Conservation (phyloP, 1,140 invertebrate genomes). For the fruit fly (Drosophila melanogaster) region Release_6_plus_ISO1_MT NC_004354.4:11640501-11641000, state of each 20-base stretch:
- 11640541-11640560: slow-evolving; percentile 53
- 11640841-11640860: background rate
- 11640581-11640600: slow-evolving; percentile 43
- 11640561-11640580: slow-evolving; percentile 65
- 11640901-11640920: background rate
- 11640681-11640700: slow-evolving; percentile 52
- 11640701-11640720: slow-evolving; percentile 30
- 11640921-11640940: background rate
- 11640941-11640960: background rate
- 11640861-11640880: background rate
- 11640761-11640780: slow-evolving; percentile 7
- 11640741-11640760: slow-evolving; percentile 12
- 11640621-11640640: background rate
- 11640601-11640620: slow-evolving; percentile 29
- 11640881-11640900: background rate
- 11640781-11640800: slow-evolving; percentile 21
- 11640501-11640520: slow-evolving; percentile 15
- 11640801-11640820: slow-evolving; percentile 31
- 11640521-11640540: slow-evolving; percentile 48
- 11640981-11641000: background rate
- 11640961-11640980: background rate
- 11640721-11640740: slow-evolving; percentile 1
- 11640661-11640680: slow-evolving; percentile 63
- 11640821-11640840: slow-evolving; percentile 24
- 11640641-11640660: slow-evolving; percentile 5